A percentile compares a stretch with the other conserved stretches of the same genome.
Conservation (phyloP, 2,797 vertebrate genomes). For the Lophius americanus region DNA sequence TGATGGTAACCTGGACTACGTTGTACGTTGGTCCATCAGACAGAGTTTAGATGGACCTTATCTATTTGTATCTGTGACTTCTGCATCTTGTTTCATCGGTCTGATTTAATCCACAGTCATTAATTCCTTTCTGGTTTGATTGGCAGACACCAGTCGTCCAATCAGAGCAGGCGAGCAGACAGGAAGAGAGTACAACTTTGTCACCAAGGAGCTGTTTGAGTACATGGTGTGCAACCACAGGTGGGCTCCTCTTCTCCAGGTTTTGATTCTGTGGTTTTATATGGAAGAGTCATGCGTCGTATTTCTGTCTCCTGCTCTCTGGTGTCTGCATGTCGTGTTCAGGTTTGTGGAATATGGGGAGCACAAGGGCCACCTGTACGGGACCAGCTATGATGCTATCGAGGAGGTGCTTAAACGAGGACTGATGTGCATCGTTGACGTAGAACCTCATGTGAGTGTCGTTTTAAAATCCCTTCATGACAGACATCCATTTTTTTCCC, state of each 20-base stretch:
- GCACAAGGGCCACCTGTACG: constrained; percentile 87
- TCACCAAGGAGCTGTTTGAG: constrained; percentile 91
- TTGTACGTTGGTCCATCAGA: no score
- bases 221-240: constrained; percentile 90
- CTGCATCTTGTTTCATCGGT: no score
- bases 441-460: constrained; percentile 88
- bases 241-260: constrained; percentile 60
- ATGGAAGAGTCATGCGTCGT: no score
- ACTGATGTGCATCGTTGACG: constrained; percentile 88
- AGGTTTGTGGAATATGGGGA: constrained; percentile 93
- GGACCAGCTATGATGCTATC: constrained; percentile 87
- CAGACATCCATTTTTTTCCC: no score
- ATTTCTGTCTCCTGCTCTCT: background rate
- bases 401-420: constrained; percentile 83
- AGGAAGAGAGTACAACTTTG: constrained; percentile 91
- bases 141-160: constrained; percentile 89
- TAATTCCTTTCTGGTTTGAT: background rate
- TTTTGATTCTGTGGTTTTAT: background rate
- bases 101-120: no score
- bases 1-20: no score
- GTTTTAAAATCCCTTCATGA: background rate
- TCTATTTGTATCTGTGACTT: no score
- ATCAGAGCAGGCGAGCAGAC: constrained; percentile 88
- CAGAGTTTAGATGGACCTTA: no score
- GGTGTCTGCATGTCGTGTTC: background rate